Base-by-base conservation (phyloP, 2,113 vertebrate species). In the Myocastor coypus region DNA sequence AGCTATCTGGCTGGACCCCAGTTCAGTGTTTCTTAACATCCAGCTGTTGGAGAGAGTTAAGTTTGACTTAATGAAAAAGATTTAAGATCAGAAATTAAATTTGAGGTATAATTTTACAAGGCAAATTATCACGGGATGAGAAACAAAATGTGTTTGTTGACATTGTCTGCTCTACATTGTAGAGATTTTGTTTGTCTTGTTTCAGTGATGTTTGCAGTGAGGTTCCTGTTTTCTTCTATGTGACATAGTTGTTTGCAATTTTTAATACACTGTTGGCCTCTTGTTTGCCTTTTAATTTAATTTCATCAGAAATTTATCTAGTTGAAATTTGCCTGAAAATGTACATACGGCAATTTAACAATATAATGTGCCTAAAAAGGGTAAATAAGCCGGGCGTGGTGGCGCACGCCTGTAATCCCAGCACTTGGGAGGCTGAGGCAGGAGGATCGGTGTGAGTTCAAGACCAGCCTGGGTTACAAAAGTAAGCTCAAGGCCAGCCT, bases 271-370 rank as follows among this genome's bases (percentile, higher is more conserved):
- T 82, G 89, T 95, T 92, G 77, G 68, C 92, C 78, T 95, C 55
- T 93, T 97, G 40, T 91, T 97, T 12, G 82, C 96, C 89, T 92
- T 91, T 91, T 94, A 66, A 89, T 87, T 94, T 95, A 95, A 88
- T 94, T 87, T 87, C 5, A 37, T 13, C 64, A 95, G 50, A 92
- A 95, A 91, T 95, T 8, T 78, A 22, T 78, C 30, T 96, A 46
- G 30, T 89, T 97, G 42, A 37, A 93, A 57, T 78, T 92, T 94
- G 22, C 17, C 92, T 57, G 52, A n/a, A 95, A 73, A 82, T 69
- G 0, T 95, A 7, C 80, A 55, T 50, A 63, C 92, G 63, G 37
- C 61, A 14, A 85, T 78, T 94, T 88, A 63, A 89, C 4, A 89
- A 78, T 91, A 69, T 83, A 83, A 61, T 66, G 22, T 93, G 55